These are phyloP conservation scores for Neolamprologus modestus DNA, from an alignment of 2,113 vertebrate genomes.

Conservation along the genomic window DNA sequence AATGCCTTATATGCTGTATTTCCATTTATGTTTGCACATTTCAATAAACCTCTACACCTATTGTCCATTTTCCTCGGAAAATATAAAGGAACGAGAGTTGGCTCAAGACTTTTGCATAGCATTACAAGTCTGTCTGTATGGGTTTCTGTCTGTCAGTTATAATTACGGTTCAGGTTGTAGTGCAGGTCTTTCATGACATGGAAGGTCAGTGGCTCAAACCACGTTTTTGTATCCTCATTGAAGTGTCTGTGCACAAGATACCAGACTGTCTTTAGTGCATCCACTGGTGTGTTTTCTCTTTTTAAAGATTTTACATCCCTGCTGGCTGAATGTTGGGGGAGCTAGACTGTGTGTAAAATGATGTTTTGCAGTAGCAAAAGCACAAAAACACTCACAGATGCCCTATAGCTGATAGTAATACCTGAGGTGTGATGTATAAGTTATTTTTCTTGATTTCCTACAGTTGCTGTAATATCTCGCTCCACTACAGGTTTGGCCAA, in stretches of 20 bases:
- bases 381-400: background rate
- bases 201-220: background rate
- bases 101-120: background rate
- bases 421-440: background rate
- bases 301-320: background rate
- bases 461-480: background rate
- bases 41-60: background rate
- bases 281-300: background rate
- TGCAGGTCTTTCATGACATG: background rate
- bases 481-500: conserved; percentile 3
- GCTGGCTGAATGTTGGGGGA: background rate
- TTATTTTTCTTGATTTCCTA: background rate
- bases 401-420: background rate
- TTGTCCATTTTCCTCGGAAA: background rate
- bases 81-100: background rate
- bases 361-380: background rate
- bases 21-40: background rate
- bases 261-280: background rate
- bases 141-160: background rate
- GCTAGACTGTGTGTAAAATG: background rate
- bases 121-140: background rate
- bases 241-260: background rate
- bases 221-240: background rate
- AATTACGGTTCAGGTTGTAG: background rate
- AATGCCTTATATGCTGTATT: background rate